Percentiles rank a stretch among this genome's conserved stretches.
phyloP scores from a whole-genome alignment of 1,140 invertebrate species.

The Drosophila nebulosa region DNA sequence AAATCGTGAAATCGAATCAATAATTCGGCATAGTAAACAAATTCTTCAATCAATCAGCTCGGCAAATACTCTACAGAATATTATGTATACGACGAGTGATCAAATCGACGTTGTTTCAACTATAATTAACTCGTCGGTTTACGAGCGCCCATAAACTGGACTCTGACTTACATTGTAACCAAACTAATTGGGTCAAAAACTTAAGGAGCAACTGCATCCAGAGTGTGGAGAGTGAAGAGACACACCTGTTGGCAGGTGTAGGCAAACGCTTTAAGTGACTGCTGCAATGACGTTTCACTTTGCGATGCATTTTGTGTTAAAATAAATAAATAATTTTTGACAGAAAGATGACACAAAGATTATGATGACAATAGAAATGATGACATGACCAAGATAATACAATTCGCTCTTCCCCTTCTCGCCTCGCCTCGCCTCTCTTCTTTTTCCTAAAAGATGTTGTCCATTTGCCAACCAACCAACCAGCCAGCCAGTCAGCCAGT shows the following conservation, averaged over 20 bases:
- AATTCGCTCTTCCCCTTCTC: too few species aligned
- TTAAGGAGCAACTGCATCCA: conserved; percentile 2
- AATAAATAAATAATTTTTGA: conserved; percentile 75
- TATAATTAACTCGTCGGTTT: conserved; percentile 40
- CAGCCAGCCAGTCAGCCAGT: neutral
- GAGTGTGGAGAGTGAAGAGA: conserved; percentile 1
- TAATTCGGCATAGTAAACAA: too few species aligned
- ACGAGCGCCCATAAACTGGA: conserved; percentile 64
- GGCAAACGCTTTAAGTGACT: conserved; percentile 32
- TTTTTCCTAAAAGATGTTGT: too few species aligned
- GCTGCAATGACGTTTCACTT: conserved; percentile 68
- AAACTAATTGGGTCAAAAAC: conserved; percentile 69
- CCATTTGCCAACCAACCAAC: neutral
- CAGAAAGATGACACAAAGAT: conserved; percentile 59
- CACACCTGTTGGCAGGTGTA: conserved; percentile 67
- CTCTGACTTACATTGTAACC: conserved; percentile 49
- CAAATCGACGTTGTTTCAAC: neutral
- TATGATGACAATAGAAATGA: conserved; percentile 73
- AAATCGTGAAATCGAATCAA: neutral
- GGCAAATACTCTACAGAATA: neutral
- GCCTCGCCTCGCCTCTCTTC: too few species aligned
- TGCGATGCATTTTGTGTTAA: conserved; percentile 53
- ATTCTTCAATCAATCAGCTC: neutral
- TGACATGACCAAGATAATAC: conserved; percentile 54
- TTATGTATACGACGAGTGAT: conserved; percentile 55